Evolutionary conservation across 92 coral and sea anemone species (phyloP), one percentile per base, ranked within the genome.

Genomic region (Ricordea florida): DNA sequence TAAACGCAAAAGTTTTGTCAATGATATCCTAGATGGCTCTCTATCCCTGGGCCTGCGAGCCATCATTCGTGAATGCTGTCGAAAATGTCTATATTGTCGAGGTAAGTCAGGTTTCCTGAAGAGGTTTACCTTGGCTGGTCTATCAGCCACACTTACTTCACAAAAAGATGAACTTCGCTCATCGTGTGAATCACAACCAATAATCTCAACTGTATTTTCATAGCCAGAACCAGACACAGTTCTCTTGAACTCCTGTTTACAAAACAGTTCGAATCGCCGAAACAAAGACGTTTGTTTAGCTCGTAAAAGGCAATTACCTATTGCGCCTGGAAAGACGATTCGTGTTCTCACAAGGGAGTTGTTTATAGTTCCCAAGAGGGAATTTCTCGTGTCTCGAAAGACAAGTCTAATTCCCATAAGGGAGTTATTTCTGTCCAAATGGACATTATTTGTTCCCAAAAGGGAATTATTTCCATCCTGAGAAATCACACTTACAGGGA

Each of bases 401-500:
- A 47, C 56, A 56, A 13, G 38, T 27, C 59, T 43, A 36, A 26
- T 73, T 60, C 68, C 55, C 43, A 32, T 45, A 57, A 72, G 69
- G 65, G 53, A 57, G 42, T 57, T 53, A 35, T 71, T 71, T 53
- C 23, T 72, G 56, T 60, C 57, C 65, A 47, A 49, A 73, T n/a
- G 65, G 68, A 60, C 66, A 53, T 71, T 45, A 21, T 71, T 58
- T 57, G 68, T 44, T 59, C 68, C 67, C 80, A 62, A 62, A 72
- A 72, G 80, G 67, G 69, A 57, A 15, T 72, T 42, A 72, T 72
- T 72, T 72, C 2, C 51, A 25, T 42, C 59, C 20, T 36, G 29
- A 48, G 18, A 68, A 41, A 47, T 57, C 9, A 28, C 42, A 30
- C 43, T 68, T 34, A 28, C 30, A 26, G 29, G 6, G 20, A 68